Base-by-base conservation (phyloP, 2,888 invertebrate species). In the Blomia tropicalis region DNA sequence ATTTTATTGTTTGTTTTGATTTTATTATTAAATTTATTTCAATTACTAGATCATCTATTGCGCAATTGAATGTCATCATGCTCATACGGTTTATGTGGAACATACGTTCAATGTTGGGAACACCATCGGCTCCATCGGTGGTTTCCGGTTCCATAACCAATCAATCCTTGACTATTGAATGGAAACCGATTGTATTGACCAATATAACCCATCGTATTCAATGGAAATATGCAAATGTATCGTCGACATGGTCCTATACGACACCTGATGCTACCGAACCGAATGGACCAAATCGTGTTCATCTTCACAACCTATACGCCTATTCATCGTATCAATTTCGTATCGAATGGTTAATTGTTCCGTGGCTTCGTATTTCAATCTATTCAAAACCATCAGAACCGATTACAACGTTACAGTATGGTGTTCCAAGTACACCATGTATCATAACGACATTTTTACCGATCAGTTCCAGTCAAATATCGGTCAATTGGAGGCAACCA, bases 241-340 rank as follows among this genome's bases (percentile, higher is more conserved):
- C 56, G 19, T 56, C 56, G 11, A 23, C 25, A 19, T 56, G 56
- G 56, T 29, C 29, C n/a, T 56, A 56, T 36, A 17, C 36, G 7
- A 36, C 36, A 7, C 7, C 7, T 36, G 36, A 11, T 7, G 36
- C 36, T 11, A 17, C 17, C 7, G n/a, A n/a, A n/a, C n/a, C n/a
- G n/a, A n/a, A n/a, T n/a, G 51, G 7, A 7, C 7, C 7, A 14
- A 19, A 14, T 25, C 56, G 56, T 23, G 66, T 72, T n/a, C 68
- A 68, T 29, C 82, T 91, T 7, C 82, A 84, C 67, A 82, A 84
- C 68, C 77, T 92, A 58, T 82, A 84, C 68, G 90, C 92, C 0
- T 91, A 87, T 72, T 86, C 89, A 0, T 87, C 85, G 72, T 92
- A 92, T 72, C 76, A 90, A 90, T 92, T 92, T 76, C 84, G 90